Evolutionary conservation across 2,797 vertebrate genomes (phyloP), one percentile per base, ranked within the genome.

Genomic region (Heteromormyrus szaboi): DNA sequence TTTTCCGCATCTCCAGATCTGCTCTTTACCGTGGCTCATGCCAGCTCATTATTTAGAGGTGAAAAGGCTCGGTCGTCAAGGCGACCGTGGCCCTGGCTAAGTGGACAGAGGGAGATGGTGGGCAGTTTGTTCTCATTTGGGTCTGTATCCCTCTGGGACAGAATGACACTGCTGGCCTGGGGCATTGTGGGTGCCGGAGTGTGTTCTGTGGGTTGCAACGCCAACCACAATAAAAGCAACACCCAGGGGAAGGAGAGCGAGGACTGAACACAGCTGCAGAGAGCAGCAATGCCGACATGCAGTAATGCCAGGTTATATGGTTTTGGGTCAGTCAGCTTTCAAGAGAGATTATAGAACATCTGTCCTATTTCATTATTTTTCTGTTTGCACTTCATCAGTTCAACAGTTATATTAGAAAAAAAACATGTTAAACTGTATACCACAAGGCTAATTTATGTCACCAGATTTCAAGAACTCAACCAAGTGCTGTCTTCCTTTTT

Each of bases 41-140:
- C 85, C 25, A 25, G 53, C 53, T 86, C 12, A 1, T 84, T 51
- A 84, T 86, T 86, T 86, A 41, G 51, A 37, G 53, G 85, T 54
- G 85, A 86, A 33, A 56, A 37, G 25, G 85, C 51, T 14, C 17
- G 17, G 51, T 86, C 85, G 50, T 37, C 53, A 86, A 86, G 85
- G 51, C 53, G 6, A 86, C 85, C 29, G 17, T n/a, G 85, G 19
- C 17, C 50, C 50, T 86, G 53, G 17, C 85, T 86, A 86, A 86
- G 50, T 86, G 85, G 53, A 56, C 50, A 54, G 50, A 86, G 53
- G 53, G 29, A 86, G 85, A 51, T 51, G 29, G 85, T 25, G 29
- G 51, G 53, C 51, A 86, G 33, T 86, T 86, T 86, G 50, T 86
- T 59, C n/a, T 86, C 50, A 33, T 86, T 86, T 56, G 53, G 50